Evolutionary conservation across 2,888 invertebrate genomes (phyloP).

Genomic region (Bombyx huttoni): DNA sequence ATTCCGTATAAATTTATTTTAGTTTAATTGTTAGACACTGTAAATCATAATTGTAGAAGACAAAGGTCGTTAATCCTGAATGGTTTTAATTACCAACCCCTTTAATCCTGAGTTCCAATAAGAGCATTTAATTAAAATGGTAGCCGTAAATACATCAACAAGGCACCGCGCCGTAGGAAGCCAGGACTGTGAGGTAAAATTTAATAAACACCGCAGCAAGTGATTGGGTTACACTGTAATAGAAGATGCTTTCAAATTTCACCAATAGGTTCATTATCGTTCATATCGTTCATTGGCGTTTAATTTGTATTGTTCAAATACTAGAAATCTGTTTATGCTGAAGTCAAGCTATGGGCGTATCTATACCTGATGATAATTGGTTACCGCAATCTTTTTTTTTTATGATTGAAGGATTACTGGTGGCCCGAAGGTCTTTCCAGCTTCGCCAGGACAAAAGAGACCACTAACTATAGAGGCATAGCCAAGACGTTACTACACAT

Average conservation of each 20-base stretch:
- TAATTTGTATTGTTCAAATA: background rate
- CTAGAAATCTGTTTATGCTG: too few relatives aligned
- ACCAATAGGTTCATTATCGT: constrained; percentile 12
- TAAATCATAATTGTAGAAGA: constrained; percentile 55
- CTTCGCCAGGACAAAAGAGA: too few relatives aligned
- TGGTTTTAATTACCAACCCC: constrained; percentile 51
- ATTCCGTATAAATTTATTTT: background rate
- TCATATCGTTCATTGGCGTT: too few relatives aligned
- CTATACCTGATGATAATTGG: too few relatives aligned
- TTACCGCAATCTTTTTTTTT: too few relatives aligned
- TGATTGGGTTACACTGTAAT: constrained; percentile 12
- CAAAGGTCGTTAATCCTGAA: constrained; percentile 55
- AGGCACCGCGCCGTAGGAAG: constrained; percentile 14
- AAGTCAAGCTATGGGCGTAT: too few relatives aligned
- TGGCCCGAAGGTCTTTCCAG: too few relatives aligned
- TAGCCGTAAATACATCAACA: constrained; percentile 32
- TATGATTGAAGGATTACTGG: too few relatives aligned
- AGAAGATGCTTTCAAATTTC: constrained; percentile 8
- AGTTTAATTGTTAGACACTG: constrained; percentile 23
- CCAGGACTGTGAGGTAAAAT: constrained; percentile 15
- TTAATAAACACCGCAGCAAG: constrained; percentile 16
- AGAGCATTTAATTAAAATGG: constrained; percentile 58
- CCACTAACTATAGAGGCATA: too few relatives aligned
- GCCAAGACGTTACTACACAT: too few relatives aligned
- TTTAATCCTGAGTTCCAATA: constrained; percentile 47